Percentiles rank a stretch among this genome's conserved stretches.
Conservation (phyloP, 2,888 invertebrate species). For the Tanypteryx hageni region DNA sequence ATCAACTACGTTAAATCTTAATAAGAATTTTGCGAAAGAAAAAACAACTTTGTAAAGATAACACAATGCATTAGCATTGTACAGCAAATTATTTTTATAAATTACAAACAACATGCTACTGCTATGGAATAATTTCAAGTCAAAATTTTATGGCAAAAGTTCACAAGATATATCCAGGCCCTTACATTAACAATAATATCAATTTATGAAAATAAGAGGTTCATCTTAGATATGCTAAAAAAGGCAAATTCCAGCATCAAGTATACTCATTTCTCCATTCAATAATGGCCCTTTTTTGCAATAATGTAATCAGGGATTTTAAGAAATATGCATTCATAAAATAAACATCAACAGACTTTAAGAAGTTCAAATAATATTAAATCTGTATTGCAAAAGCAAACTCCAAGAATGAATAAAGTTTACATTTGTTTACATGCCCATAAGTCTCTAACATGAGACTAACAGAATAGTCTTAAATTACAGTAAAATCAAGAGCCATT, state of each 20-base stretch:
- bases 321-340: not conserved
- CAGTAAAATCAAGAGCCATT: slow-evolving; percentile 62
- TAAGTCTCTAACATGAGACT: not conserved
- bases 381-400: not conserved
- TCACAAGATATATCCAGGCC: not conserved
- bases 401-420: not conserved
- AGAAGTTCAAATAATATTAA: not conserved
- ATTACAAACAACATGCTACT: no score
- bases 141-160: no score
- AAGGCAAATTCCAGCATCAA: not conserved
- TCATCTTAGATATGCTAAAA: not conserved
- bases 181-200: not conserved
- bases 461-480: not conserved
- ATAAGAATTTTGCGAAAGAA: no score
- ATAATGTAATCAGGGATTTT: not conserved
- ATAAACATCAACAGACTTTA: not conserved
- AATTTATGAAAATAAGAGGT: not conserved
- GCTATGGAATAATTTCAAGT: no score
- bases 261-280: not conserved
- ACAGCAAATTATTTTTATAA: no score
- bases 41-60: no score
- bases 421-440: not conserved
- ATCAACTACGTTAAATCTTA: no score
- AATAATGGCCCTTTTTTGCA: not conserved
- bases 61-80: no score